These are phyloP conservation scores for Sebastes trivittatus DNA, from an alignment of 2,797 vertebrate species.

Conservation along the genomic window DNA sequence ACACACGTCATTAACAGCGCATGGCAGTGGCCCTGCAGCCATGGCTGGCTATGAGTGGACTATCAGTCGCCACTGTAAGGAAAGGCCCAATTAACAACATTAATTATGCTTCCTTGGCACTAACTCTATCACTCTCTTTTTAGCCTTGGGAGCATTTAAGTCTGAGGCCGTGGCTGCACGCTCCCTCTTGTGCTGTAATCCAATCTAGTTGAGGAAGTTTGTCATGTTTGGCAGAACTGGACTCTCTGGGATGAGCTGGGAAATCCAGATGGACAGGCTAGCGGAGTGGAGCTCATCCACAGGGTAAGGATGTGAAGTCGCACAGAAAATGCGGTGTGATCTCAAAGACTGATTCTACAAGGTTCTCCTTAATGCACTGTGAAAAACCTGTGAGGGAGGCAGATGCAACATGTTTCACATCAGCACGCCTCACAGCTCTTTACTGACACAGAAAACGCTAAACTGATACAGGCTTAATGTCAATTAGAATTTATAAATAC, in stretches of 20 bases:
- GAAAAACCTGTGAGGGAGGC: slow-evolving; percentile 75
- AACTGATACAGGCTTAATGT: slow-evolving; percentile 61
- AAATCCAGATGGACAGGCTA: slow-evolving; percentile 71
- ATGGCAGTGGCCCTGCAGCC: slow-evolving; percentile 66
- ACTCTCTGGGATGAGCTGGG: slow-evolving; percentile 60
- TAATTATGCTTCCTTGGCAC: slow-evolving; percentile 80
- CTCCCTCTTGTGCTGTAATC: slow-evolving; percentile 63
- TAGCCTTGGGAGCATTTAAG: slow-evolving; percentile 71
- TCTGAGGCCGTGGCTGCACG: slow-evolving; percentile 36
- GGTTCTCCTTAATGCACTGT: slow-evolving; percentile 69
- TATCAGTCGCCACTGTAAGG: slow-evolving; percentile 69
- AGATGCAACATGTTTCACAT: slow-evolving; percentile 70
- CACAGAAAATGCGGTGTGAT: slow-evolving; percentile 76
- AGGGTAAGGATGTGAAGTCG: slow-evolving; percentile 71
- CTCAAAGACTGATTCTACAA: slow-evolving; percentile 59
- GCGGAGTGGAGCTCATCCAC: slow-evolving; percentile 62
- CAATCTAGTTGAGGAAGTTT: slow-evolving; percentile 74
- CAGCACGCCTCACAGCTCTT: slow-evolving; percentile 61
- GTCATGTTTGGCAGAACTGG: slow-evolving; percentile 75
- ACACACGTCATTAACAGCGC: slow-evolving; percentile 55
- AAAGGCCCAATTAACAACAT: slow-evolving; percentile 78
- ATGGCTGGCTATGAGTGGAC: slow-evolving; percentile 66
- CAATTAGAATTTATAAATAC: slow-evolving; percentile 59
- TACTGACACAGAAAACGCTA: slow-evolving; percentile 61
- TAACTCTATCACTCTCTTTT: slow-evolving; percentile 74